Percentiles rank a stretch among this genome's conserved stretches.
These are phyloP conservation scores for Chaenocephalus aceratus DNA, from an alignment of 2,113 vertebrate genomes.

Conservation along the genomic window DNA sequence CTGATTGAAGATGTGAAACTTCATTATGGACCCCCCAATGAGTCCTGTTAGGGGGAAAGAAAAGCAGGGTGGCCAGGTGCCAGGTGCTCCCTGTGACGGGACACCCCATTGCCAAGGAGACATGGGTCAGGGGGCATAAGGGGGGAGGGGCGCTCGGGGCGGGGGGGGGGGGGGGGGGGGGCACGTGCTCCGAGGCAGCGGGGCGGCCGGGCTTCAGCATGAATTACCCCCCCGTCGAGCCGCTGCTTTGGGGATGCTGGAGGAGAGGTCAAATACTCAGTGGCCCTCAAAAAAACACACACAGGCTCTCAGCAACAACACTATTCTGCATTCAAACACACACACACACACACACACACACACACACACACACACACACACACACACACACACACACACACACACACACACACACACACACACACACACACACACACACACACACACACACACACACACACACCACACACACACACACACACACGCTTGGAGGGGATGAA, in stretches of 20 bases:
- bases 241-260: slow-evolving; percentile 43
- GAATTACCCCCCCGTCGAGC: slow-evolving; percentile 69
- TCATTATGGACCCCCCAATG: slow-evolving; percentile 41
- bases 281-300: slow-evolving; percentile 68
- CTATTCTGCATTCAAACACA: slow-evolving; percentile 59
- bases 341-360: not conserved
- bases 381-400: slow-evolving; percentile 29
- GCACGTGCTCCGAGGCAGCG: slow-evolving; percentile 56
- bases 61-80: slow-evolving; percentile 80
- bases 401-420: slow-evolving; percentile 38
- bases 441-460: slow-evolving; percentile 21
- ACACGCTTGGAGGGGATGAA: slow-evolving; percentile 45
- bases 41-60: slow-evolving; percentile 12
- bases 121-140: slow-evolving; percentile 51
- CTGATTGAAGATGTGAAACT: slow-evolving; percentile 62
- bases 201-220: slow-evolving; percentile 63
- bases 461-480: slow-evolving; percentile 52
- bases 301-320: slow-evolving; percentile 49
- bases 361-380: slow-evolving; percentile 13
- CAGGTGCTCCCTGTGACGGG: slow-evolving; percentile 70
- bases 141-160: not conserved
- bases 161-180: slow-evolving; percentile 20
- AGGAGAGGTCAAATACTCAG: slow-evolving; percentile 70
- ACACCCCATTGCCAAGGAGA: slow-evolving; percentile 59
- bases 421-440: slow-evolving; percentile 35